These are phyloP conservation scores for Glomeris maerens DNA, from an alignment of 1,140 invertebrate species.

Conservation along the genomic window DNA sequence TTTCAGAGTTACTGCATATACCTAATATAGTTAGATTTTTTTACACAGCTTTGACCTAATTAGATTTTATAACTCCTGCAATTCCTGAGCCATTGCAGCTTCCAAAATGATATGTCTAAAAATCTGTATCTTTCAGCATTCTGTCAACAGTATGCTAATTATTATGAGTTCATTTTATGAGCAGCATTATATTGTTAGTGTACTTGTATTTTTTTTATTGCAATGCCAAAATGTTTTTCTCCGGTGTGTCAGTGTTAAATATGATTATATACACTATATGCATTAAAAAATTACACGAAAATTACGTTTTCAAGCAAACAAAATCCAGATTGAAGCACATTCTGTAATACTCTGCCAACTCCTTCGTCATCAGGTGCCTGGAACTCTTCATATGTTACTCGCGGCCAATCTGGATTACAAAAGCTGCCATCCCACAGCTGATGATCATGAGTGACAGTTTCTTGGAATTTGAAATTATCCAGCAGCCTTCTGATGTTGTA, in stretches of 20 bases:
- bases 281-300: no score
- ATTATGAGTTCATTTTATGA: neutral
- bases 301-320: neutral
- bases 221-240: neutral
- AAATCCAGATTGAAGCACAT: neutral
- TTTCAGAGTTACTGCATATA: neutral
- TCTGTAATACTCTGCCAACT: neutral
- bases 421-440: neutral
- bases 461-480: constrained; percentile 17
- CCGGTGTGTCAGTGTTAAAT: no score
- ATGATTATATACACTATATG: no score
- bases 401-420: neutral
- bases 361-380: neutral
- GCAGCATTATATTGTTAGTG: neutral
- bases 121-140: neutral
- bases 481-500: constrained; percentile 22
- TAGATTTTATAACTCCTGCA: no score
- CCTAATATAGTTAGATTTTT: neutral
- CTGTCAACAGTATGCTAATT: neutral
- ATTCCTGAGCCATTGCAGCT: no score
- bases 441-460: neutral
- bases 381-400: neutral
- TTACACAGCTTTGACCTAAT: no score
- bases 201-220: neutral
- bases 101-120: no score